Evolutionary conservation across 2,797 vertebrate species (phyloP).

Genomic region (Lates japonicus): DNA sequence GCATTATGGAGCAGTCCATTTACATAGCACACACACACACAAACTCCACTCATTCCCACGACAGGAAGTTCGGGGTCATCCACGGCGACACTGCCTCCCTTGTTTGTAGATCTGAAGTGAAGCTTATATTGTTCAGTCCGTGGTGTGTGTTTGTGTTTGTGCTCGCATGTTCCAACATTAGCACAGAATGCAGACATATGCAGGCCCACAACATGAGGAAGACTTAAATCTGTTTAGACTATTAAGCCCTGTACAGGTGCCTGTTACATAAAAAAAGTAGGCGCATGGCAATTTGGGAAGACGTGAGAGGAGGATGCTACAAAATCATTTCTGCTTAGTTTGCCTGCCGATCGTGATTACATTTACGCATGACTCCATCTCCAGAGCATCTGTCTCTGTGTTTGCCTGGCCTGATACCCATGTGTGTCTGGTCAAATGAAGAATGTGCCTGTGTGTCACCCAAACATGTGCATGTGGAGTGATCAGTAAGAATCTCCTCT

Average conservation of each 20-base stretch:
- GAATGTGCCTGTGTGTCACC: constrained; percentile 33
- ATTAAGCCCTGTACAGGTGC: constrained; percentile 4
- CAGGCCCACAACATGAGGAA: constrained; percentile 37
- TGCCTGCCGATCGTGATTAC: constrained; percentile 41
- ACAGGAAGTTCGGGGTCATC: constrained; percentile 64
- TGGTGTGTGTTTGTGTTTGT: constrained; percentile 45
- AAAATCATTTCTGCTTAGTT: constrained; percentile 58
- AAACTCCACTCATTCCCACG: constrained; percentile 57
- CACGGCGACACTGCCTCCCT: constrained; percentile 49
- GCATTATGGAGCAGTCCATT: constrained; percentile 63
- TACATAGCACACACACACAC: constrained; percentile 34
- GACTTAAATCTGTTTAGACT: constrained; percentile 42
- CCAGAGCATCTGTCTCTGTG: constrained; percentile 43
- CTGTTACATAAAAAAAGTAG: constrained; percentile 28
- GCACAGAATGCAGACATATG: constrained; percentile 53
- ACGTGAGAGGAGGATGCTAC: constrained; percentile 29
- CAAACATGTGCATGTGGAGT: neutral
- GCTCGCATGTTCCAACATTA: constrained; percentile 50
- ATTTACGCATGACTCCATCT: constrained; percentile 59
- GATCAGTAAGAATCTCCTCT: constrained; percentile 16
- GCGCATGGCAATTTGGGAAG: constrained; percentile 17
- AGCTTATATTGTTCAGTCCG: constrained; percentile 55
- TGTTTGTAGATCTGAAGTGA: constrained; percentile 62
- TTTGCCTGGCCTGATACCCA: constrained; percentile 47
- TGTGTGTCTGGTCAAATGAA: constrained; percentile 52